Evolutionary conservation across 2,888 invertebrate genomes (phyloP), one percentile per base, ranked within the genome.

Genomic region (Drosophila maculinotata): DNA sequence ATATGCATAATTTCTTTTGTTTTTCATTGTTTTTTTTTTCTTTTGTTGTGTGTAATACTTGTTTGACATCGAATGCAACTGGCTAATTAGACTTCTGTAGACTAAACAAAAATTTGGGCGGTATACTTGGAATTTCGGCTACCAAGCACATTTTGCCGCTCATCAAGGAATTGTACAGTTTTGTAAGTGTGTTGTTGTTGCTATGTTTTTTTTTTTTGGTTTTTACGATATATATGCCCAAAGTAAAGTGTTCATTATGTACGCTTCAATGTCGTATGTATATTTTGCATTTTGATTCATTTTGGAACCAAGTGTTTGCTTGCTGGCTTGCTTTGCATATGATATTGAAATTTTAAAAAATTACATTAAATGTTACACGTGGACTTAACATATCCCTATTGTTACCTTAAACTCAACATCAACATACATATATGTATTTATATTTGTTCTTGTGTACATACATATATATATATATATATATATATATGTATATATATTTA

Each of bases 341-440:
- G 49, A 60, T 53, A 48, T 23, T 41, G 15, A 26, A 53, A 42
- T 56, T 52, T 60, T 10, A 62, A 74, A 82, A 76, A 74, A 63
- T 71, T 79, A 76, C 86, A 75, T 67, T 74, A 52, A 69, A 67
- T 66, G 74, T 82, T 83, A 79, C 80, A 83, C 69, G 38, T 64
- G 80, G 77, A 79, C 75, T 85, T 85, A 80, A 73, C 77, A 64
- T 73, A 83, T 70, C 58, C 70, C 81, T 79, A 80, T 63, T 74
- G 59, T 63, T 68, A 80, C 72, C 78, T 73, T 84, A 74, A 77
- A 80, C 76, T 76, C 78, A 84, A 80, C 76, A 74, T 77, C 67
- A 86, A 84, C 70, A 72, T 77, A 69, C 75, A 74, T 69, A 75
- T 62, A 69, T 56, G 49, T 63, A 54, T 49, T 54, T 56, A 48